phyloP scores from a whole-genome alignment of 2,113 vertebrate genomes.

The Montifringilla adamsi region DNA sequence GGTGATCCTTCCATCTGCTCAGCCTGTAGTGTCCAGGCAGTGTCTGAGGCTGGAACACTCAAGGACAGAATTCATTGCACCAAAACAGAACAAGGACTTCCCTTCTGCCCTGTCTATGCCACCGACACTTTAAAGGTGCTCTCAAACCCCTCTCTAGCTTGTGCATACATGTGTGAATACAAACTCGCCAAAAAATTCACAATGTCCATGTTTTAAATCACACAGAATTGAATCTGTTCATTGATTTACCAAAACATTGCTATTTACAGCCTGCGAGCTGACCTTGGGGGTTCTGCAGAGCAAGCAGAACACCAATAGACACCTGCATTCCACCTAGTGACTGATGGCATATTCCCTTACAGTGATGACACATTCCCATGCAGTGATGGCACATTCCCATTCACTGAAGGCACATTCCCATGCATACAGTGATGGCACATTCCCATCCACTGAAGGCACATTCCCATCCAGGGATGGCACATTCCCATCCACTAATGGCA shows the following conservation, averaged over 20 bases:
- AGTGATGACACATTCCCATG: too few relatives aligned
- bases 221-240: background rate
- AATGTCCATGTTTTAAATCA: fast-evolving
- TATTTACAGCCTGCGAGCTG: background rate
- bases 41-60: background rate
- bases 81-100: background rate
- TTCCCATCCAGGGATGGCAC: background rate
- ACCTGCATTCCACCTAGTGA: too few relatives aligned
- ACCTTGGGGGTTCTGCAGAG: background rate
- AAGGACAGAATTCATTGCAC: background rate
- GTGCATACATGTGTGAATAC: background rate
- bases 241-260: background rate
- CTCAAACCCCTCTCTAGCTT: background rate
- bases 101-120: background rate
- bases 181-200: background rate
- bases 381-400: background rate
- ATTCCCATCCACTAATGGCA: fast-evolving
- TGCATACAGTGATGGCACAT: background rate
- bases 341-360: too few relatives aligned
- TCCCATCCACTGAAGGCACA: background rate
- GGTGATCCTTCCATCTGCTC: background rate
- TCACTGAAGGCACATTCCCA: fast-evolving
- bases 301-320: background rate
- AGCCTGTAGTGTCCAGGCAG: background rate
- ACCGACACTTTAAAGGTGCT: background rate